A percentile compares a stretch with the other conserved stretches of the same genome.
phyloP scores from a whole-genome alignment of 2,113 vertebrate genomes.

The Synodontis membranacea region DNA sequence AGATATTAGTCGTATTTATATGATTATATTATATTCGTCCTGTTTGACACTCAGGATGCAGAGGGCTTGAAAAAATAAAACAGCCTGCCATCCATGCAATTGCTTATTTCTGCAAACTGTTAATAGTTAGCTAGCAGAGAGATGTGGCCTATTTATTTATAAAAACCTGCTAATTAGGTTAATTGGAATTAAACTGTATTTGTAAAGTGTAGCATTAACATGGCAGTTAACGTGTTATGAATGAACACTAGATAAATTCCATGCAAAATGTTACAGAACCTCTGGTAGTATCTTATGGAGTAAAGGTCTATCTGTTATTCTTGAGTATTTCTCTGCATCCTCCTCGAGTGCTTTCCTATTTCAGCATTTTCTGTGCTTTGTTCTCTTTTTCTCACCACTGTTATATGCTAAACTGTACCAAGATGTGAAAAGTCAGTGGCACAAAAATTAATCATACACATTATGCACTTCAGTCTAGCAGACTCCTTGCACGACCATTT shows the following conservation, averaged over 20 bases:
- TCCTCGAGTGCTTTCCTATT: neutral
- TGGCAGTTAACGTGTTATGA: neutral
- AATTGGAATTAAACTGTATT: neutral
- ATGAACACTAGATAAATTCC: neutral
- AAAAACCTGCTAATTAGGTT: neutral
- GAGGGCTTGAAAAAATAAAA: neutral
- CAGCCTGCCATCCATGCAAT: neutral
- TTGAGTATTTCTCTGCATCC: neutral
- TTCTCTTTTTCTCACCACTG: neutral
- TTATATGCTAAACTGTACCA: neutral
- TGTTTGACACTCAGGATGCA: neutral
- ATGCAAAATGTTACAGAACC: neutral
- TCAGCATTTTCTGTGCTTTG: neutral
- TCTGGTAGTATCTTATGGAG: neutral
- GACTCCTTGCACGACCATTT: neutral
- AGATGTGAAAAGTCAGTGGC: neutral
- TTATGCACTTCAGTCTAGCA: neutral
- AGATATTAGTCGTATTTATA: neutral
- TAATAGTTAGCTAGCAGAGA: neutral
- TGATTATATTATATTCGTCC: too few species aligned
- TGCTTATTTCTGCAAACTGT: neutral
- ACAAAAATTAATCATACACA: neutral
- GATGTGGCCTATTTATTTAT: neutral
- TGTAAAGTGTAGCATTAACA: neutral
- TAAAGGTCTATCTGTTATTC: neutral